Evolutionary conservation across 2,888 invertebrate genomes (phyloP), one percentile per base, ranked within the genome.

Genomic region (Spialia ferax): DNA sequence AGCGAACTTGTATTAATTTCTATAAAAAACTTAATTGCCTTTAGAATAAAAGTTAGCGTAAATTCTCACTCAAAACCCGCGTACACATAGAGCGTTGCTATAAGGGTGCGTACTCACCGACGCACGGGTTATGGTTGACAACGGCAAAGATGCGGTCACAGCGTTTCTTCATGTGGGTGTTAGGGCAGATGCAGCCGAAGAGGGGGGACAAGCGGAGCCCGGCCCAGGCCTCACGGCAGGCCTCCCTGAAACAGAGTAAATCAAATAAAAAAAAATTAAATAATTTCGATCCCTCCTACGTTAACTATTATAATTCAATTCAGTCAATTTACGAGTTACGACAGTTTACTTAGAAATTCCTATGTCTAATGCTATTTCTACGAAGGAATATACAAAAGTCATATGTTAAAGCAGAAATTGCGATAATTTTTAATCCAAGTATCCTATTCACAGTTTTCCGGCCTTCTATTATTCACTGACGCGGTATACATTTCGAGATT

Each of bases 101-200:
- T 75, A 76, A 76, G 75, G 74, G 80, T 80, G 84, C 76, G 73
- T 80, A 93, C 98, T 97, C 95, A 98, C 98, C 98, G 88, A 98
- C 97, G 93, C 98, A 98, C 68, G 98, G 98, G 94, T 98, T 98
- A 94, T 97, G 97, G 95, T 98, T 98, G 83, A 98, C 97, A 86
- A 96, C 96, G 75, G 96, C 96, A 93, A 97, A 98, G 90, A 98
- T 97, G 79, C 97, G 95, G 89, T 98, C 97, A 91, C 98, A 98
- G 77, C 97, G 95, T 81, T 96, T 96, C 95, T 97, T 97, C 96
- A 97, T 96, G 89, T 97, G 97, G 78, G 97, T 97, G 89, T 97
- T 97, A 75, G 98, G 98, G 85, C 98, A 98, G 85, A 98, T 97
- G 93, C 98, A 98, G 61, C 98, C 98, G 88, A 98, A 98, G 95